phyloP scores from a whole-genome alignment of 1,140 invertebrate species.

The Lordiphosa stackelbergi region DNA sequence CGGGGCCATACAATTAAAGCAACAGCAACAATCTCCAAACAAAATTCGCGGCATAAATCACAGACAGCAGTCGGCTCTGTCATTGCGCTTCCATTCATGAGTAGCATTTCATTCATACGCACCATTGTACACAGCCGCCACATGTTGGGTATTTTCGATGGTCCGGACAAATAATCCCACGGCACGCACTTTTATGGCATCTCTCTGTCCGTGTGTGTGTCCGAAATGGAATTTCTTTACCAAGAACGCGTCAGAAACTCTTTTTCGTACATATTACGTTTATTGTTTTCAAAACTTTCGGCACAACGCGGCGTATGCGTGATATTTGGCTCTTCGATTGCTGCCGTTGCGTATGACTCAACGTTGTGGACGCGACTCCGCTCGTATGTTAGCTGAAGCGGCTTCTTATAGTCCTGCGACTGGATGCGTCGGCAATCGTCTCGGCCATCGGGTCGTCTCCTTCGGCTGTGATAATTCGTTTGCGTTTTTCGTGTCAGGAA shows the following conservation, averaged over 20 bases:
- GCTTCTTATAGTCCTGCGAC: slow-evolving; percentile 56
- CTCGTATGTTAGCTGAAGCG: slow-evolving; percentile 18
- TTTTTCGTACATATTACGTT: slow-evolving; percentile 20
- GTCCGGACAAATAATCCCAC: slow-evolving; percentile 40
- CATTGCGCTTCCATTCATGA: slow-evolving; percentile 27
- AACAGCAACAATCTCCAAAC: slow-evolving; percentile 33
- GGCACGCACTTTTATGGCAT: slow-evolving; percentile 61
- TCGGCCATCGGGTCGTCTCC: slow-evolving; percentile 25
- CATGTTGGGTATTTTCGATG: slow-evolving; percentile 24
- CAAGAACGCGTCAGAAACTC: slow-evolving; percentile 39
- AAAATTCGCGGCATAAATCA: slow-evolving; percentile 68
- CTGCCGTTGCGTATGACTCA: slow-evolving; percentile 40
- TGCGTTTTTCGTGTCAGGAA: slow-evolving; percentile 26
- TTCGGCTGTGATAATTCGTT: slow-evolving; percentile 21
- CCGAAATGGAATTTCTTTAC: slow-evolving; percentile 44
- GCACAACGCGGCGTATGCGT: slow-evolving; percentile 53
- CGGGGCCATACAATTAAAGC: slow-evolving; percentile 59
- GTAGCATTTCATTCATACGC: slow-evolving; percentile 54
- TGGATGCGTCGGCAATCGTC: slow-evolving; percentile 4
- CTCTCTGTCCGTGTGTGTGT: slow-evolving; percentile 2
- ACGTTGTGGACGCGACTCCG: slow-evolving; percentile 65
- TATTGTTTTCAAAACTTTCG: slow-evolving; percentile 21
- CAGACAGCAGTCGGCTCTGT: slow-evolving; percentile 18
- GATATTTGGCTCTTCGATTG: slow-evolving; percentile 21
- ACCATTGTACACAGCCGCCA: slow-evolving; percentile 44